Base-by-base conservation (phyloP, 2,888 invertebrate genomes). In the Bugula neritina region DNA sequence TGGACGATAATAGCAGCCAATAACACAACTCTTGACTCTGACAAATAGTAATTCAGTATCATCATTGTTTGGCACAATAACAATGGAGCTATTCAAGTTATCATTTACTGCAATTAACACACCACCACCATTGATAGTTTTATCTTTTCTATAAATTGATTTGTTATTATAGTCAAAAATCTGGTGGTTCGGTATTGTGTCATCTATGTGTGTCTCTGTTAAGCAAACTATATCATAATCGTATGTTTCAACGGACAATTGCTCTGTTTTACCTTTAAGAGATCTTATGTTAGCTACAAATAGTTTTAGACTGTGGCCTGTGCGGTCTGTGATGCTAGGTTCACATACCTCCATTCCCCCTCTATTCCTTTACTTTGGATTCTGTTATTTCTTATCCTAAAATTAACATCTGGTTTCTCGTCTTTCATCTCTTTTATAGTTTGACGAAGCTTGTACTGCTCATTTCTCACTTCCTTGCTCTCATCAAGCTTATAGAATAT, bases 81-180 rank as follows among this genome's bases (percentile, higher is more conserved):
- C 21, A 52, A n/a, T 57, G n/a, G n/a, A n/a, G n/a, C n/a, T n/a
- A n/a, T n/a, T n/a, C n/a, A n/a, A n/a, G n/a, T n/a, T n/a, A n/a
- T 57, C 23, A 23, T 57, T n/a, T 57, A 57, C 25, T 5, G 57
- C 57, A n/a, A 57, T 57, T 25, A 57, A 23, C 25, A 57, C 57
- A 5, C 57, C 57, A 13, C 52, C 17, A n/a, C 57, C 57, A 23
- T 57, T 10, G 13, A 57, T 10, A 25, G 13, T 57, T 57, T 25
- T 57, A 23, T 57, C n/a, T 57, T 57, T 57, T n/a, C 57, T 57
- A 25, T 57, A 57, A n/a, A 57, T 57, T 5, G 5, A n/a, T 57
- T 57, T 57, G 25, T n/a, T 10, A 23, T 57, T 57, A n/a, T 57
- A 57, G 57, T 57, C 57, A n/a, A 57, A 57, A 25, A 57, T 57